A percentile compares a stretch with the other conserved stretches of the same genome.
Conservation (phyloP, 2,113 vertebrate species). For the Bubo scandiacus region DNA sequence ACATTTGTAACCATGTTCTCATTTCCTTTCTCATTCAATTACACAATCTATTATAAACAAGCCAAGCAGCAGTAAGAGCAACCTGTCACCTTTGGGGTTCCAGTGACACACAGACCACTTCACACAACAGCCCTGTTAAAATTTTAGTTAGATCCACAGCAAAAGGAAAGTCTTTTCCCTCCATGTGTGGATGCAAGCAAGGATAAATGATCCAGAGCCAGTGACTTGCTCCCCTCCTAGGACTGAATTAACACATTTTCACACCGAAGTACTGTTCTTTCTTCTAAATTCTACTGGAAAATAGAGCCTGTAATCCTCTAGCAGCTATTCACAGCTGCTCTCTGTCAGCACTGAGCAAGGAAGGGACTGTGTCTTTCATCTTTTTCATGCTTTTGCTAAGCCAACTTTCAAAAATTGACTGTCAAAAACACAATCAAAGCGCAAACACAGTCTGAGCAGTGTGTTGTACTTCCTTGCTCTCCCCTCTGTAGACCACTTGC, state of each 20-base stretch:
- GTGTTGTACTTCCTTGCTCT: not conserved
- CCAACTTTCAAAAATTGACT: not conserved
- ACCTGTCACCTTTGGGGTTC: not conserved
- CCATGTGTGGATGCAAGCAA: not conserved
- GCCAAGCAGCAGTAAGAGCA: not conserved
- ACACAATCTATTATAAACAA: not conserved
- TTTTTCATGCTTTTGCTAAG: not conserved
- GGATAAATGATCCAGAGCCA: not conserved
- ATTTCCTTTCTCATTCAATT: not conserved
- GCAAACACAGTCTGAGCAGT: not conserved
- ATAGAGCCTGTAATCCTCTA: not conserved
- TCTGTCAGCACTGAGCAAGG: not conserved
- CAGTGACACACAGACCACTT: not conserved
- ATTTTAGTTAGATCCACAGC: not conserved
- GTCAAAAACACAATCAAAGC: not conserved
- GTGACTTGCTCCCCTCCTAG: not conserved
- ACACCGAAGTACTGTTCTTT: not conserved
- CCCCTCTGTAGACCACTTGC: not conserved
- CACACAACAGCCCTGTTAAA: not conserved
- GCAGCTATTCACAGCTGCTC: not conserved
- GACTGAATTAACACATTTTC: not conserved
- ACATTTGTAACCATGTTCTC: not conserved
- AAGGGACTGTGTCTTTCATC: not conserved
- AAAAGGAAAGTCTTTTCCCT: not conserved
- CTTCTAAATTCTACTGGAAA: not conserved